These are phyloP conservation scores for Azemiops feae DNA, from an alignment of 2,113 vertebrate species.

Conservation along the genomic window DNA sequence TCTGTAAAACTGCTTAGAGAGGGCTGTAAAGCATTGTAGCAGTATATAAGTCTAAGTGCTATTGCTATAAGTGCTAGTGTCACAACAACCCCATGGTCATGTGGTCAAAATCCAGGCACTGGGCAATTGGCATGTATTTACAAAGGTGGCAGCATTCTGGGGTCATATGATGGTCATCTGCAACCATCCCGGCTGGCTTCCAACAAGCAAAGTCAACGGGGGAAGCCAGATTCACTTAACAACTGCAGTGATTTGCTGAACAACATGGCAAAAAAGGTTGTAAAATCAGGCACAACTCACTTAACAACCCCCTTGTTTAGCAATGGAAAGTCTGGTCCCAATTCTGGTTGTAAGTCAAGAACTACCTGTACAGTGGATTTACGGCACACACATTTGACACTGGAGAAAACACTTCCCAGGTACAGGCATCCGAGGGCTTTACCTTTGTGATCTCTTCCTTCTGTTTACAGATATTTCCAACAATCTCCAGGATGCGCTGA, in stretches of 20 bases:
- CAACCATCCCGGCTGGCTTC: background rate
- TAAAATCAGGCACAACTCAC: background rate
- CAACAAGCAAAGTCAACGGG: background rate
- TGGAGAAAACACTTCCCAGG: background rate
- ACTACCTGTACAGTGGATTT: background rate
- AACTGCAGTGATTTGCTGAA: background rate
- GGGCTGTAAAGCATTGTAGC: too few species aligned
- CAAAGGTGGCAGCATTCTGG: background rate
- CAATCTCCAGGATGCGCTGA: slow-evolving; percentile 88
- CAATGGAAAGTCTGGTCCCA: background rate
- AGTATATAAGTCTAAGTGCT: too few species aligned
- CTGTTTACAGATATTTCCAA: slow-evolving; percentile 90
- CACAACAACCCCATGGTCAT: background rate
- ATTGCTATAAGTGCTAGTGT: background rate
- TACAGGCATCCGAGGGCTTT: background rate
- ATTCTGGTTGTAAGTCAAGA: background rate
- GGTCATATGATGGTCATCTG: background rate
- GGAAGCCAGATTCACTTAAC: background rate
- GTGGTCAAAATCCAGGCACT: background rate
- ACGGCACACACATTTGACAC: background rate
- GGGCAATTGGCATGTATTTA: background rate
- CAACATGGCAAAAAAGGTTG: background rate
- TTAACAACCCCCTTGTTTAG: background rate
- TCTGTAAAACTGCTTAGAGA: too few species aligned
- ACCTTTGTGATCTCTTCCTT: slow-evolving; percentile 94